These are phyloP conservation scores for Cryptoblepharus egeriae DNA, from an alignment of 2,797 vertebrate genomes.

Conservation along the genomic window DNA sequence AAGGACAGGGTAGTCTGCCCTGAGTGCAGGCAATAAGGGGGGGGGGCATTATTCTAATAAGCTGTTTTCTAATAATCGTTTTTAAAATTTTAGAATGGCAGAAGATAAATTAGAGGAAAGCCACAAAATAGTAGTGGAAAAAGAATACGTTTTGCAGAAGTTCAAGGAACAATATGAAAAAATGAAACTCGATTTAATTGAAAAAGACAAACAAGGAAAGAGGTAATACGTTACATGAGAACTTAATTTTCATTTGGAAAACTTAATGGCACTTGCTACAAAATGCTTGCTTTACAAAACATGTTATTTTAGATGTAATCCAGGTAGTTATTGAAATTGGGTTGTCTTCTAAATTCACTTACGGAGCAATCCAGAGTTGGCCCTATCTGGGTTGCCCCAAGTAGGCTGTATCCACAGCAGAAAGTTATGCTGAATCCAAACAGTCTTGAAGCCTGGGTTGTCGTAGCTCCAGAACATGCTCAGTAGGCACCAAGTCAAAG, in stretches of 20 bases:
- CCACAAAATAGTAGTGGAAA: constrained; percentile 80
- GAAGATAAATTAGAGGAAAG: constrained; percentile 83
- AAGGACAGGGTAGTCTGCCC: no score
- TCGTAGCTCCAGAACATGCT: no score
- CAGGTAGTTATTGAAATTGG: not conserved
- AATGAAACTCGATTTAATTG: constrained; percentile 83
- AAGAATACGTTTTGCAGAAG: constrained; percentile 78
- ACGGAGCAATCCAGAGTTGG: no score
- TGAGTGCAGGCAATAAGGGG: no score
- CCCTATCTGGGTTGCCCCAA: no score
- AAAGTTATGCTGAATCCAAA: no score
- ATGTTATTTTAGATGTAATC: not conserved
- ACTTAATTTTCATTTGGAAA: constrained; percentile 24
- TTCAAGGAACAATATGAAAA: constrained; percentile 80
- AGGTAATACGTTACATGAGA: constrained; percentile 76
- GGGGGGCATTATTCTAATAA: not conserved
- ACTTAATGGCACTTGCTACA: not conserved
- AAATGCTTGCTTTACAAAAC: not conserved
- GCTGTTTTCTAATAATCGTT: not conserved
- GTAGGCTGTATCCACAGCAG: no score
- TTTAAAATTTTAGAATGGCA: constrained; percentile 75
- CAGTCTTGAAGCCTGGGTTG: no score
- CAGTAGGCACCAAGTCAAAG: no score
- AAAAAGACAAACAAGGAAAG: constrained; percentile 79
- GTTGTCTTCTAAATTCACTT: no score